Base-by-base conservation (phyloP, 1,140 invertebrate genomes). In the Drosophila azteca region DNA sequence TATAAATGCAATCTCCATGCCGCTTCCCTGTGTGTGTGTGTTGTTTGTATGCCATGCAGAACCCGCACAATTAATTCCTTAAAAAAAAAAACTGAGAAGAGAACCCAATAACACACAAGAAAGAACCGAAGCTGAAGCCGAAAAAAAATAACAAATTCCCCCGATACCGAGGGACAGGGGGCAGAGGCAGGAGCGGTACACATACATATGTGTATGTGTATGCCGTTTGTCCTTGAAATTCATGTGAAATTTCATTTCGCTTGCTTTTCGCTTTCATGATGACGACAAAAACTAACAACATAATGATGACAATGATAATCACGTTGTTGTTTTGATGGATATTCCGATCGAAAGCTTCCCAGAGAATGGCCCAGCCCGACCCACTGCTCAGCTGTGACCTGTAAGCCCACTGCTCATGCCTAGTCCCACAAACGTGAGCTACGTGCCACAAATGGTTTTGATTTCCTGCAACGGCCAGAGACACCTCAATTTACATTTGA, bases 1-100 rank as follows among this genome's bases (percentile, higher is more conserved):
- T 67, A 73, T 82, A 64, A 67, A 54, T 81, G 79, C 79, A 81
- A 54, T 64, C 54, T 44, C 39, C 22, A 20, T 48, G 46, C 22
- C 35, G 35, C 17, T 49, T 65, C 3, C 7, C 9, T 52, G 55
- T 52, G 17, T 20, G 17, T 20, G 17, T 29, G 26, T 29, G 26
- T 3, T 31, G 29, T 31, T 31, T 31, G 62, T 35, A 29, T 45
- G 29, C 74, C 55, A 62, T 71, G 65, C 62, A 79, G 72, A 88
- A 77, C 83, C 84, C 84, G 77, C 83, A 74, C 84, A 83, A 88
- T 88, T 87, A 83, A 87, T 88, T 83, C 76, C 63, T 65, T 58
- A 66, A 77, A 58, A 76, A 68, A 58, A 52, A 52, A 54, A 43
- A 20, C 0, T 20, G 39, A 22, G 60, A 68, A 69, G 35, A 24